Evolutionary conservation across 2,113 vertebrate species (phyloP).

Genomic region (Uria lomvia): DNA sequence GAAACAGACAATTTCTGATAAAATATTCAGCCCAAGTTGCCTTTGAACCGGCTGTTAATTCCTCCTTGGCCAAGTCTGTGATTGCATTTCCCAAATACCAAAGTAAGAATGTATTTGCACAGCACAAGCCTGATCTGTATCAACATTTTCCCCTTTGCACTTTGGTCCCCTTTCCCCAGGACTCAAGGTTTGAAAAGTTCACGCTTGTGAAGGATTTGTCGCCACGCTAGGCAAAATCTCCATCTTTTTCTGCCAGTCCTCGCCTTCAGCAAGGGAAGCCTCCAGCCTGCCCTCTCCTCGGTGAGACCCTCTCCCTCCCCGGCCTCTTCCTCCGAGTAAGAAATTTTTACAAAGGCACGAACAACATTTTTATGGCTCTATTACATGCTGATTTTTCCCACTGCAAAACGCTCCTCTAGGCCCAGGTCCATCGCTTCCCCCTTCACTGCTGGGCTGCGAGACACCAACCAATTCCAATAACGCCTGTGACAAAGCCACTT

Average conservation of each 20-base stretch:
- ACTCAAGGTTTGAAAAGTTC: not conserved
- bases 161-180: not conserved
- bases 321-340: rapidly evolving
- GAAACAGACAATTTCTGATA: not conserved
- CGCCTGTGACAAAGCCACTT: not conserved
- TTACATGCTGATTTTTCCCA: not conserved
- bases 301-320: not conserved
- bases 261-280: not conserved
- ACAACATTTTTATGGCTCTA: not conserved
- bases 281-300: not conserved
- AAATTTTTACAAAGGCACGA: not conserved
- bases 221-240: not conserved
- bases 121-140: not conserved
- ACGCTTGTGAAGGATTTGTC: not conserved
- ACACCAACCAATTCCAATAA: not conserved
- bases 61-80: not conserved
- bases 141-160: not conserved
- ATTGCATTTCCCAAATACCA: not conserved
- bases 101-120: not conserved
- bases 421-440: not conserved
- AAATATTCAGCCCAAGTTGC: not conserved
- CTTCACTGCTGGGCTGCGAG: not conserved
- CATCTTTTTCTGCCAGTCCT: not conserved
- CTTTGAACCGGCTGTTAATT: not conserved
- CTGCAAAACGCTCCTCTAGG: not conserved